phyloP scores from a whole-genome alignment of 2,797 vertebrate genomes.

The Ctenosaura bakeri region DNA sequence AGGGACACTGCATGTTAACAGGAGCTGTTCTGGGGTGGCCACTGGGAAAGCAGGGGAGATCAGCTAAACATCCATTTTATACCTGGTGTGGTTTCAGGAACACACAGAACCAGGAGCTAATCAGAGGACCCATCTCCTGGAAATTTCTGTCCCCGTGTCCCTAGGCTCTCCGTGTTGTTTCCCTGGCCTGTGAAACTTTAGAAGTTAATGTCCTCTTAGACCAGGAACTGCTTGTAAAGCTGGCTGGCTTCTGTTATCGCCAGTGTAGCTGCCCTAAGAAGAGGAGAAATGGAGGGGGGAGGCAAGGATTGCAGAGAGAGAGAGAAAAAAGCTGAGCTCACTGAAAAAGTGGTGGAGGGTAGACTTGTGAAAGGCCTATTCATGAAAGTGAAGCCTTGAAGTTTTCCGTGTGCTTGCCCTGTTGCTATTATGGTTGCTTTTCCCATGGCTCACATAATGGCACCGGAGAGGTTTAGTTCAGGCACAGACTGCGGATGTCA shows the following conservation, averaged over 20 bases:
- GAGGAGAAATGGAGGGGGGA: neutral
- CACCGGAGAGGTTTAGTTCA: neutral
- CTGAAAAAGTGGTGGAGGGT: neutral
- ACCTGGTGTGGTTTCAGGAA: neutral
- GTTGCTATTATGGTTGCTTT: neutral
- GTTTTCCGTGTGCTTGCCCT: neutral
- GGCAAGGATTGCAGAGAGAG: too few relatives aligned
- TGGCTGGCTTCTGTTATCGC: rapidly evolving
- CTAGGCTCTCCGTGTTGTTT: slow-evolving; percentile 1
- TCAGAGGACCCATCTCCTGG: neutral
- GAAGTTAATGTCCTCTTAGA: neutral
- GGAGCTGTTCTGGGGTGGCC: neutral
- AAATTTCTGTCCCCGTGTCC: neutral
- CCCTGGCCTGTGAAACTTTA: neutral
- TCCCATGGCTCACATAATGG: neutral
- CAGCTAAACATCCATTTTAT: neutral
- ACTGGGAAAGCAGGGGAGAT: too few relatives aligned
- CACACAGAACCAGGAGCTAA: neutral
- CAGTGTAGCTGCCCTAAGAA: rapidly evolving
- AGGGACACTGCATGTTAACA: neutral
- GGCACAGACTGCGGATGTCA: slow-evolving; percentile 22
- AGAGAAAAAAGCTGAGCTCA: neutral
- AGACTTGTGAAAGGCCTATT: neutral
- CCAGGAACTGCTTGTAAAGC: neutral
- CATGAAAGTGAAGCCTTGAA: slow-evolving; percentile 5